These are phyloP conservation scores for Merops nubicus DNA, from an alignment of 2,113 vertebrate genomes.

Conservation along the genomic window DNA sequence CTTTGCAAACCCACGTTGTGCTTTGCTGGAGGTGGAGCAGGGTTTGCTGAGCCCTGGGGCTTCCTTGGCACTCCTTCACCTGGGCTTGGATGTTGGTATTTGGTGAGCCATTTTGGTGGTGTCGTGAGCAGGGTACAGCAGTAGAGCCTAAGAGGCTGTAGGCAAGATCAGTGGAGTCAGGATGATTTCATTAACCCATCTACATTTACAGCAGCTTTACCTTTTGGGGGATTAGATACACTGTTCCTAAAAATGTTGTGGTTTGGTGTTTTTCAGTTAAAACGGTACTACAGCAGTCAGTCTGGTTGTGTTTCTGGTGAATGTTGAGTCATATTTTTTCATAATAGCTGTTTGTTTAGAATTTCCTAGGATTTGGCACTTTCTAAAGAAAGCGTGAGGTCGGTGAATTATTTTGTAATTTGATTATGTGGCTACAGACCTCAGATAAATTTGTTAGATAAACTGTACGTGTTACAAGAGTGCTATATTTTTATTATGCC, in stretches of 20 bases:
- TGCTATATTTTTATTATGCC: constrained; percentile 13
- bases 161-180: not conserved
- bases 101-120: not conserved
- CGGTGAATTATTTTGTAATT: constrained; percentile 22
- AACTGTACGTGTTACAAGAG: not conserved
- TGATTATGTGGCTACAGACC: not conserved
- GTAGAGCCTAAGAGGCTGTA: not conserved
- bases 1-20: not conserved
- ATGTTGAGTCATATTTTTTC: constrained; percentile 18
- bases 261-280: not conserved
- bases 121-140: not conserved
- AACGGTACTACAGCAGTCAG: not conserved
- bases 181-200: not conserved
- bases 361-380: constrained; percentile 24
- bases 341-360: constrained; percentile 30
- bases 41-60: not conserved
- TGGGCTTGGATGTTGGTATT: not conserved
- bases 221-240: not conserved
- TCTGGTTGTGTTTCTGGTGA: constrained; percentile 13
- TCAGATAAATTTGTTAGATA: constrained; percentile 25
- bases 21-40: not conserved
- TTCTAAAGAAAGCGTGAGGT: constrained; percentile 1
- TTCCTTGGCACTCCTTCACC: not conserved
- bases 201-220: not conserved
- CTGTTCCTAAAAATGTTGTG: not conserved